Conservation (phyloP, 2,888 invertebrate species). For the Cyrtodaria siliqua region DNA sequence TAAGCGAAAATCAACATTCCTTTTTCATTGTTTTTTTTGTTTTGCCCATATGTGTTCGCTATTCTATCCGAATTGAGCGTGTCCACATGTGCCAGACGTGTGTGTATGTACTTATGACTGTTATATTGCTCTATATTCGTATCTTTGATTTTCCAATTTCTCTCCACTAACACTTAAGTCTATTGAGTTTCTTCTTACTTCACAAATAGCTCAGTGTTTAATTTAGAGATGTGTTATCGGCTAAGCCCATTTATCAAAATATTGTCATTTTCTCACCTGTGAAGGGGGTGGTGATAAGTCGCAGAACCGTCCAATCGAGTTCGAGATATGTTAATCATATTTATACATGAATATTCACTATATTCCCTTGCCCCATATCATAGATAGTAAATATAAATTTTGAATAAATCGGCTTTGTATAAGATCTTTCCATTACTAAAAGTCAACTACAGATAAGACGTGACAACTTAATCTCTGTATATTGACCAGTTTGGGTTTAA, state of each 20-base stretch:
- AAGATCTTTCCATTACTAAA: slow-evolving; percentile 59
- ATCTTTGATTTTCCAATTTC: slow-evolving; percentile 21
- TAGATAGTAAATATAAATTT: slow-evolving; percentile 34
- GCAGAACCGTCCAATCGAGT: slow-evolving; percentile 33
- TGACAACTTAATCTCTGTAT: slow-evolving; percentile 56
- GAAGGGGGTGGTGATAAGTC: slow-evolving; percentile 33
- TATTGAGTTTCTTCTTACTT: slow-evolving; percentile 40
- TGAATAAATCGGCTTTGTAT: slow-evolving; percentile 37
- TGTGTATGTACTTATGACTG: too few species aligned
- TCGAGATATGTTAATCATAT: slow-evolving; percentile 30
- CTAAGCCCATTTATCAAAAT: slow-evolving; percentile 54
- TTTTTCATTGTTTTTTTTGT: too few species aligned
- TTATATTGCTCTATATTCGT: slow-evolving; percentile 13
- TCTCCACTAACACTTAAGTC: slow-evolving; percentile 17
- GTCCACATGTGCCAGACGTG: too few species aligned
- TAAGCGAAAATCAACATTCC: too few species aligned
- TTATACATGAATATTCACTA: slow-evolving; percentile 54
- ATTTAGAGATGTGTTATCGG: slow-evolving; percentile 55
- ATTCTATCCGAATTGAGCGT: too few species aligned
- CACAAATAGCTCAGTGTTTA: slow-evolving; percentile 55
- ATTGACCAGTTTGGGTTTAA: slow-evolving; percentile 52
- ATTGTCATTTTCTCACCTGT: slow-evolving; percentile 59
- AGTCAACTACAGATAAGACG: slow-evolving; percentile 55
- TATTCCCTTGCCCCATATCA: slow-evolving; percentile 21
- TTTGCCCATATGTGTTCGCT: too few species aligned